A percentile compares a stretch with the other conserved stretches of the same genome.
These are phyloP conservation scores for Setophaga coronata DNA, from an alignment of 2,113 vertebrate genomes.

Conservation along the genomic window DNA sequence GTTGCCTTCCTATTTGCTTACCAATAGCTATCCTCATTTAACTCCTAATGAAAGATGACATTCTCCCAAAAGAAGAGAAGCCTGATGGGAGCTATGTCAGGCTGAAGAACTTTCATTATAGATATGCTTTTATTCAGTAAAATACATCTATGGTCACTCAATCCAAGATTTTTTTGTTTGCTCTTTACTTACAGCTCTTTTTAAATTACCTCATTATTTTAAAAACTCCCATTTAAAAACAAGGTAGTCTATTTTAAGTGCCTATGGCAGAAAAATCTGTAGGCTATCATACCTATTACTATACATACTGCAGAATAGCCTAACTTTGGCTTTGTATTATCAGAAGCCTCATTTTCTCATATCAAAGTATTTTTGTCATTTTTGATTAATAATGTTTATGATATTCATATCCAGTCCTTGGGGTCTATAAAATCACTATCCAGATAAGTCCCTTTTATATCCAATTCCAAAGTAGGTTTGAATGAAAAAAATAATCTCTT, in stretches of 20 bases:
- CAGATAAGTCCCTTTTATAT: background rate
- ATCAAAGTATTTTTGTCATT: background rate
- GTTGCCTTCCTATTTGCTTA: conserved; percentile 22
- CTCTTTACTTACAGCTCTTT: background rate
- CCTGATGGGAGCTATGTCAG: background rate
- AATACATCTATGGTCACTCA: background rate
- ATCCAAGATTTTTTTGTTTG: background rate
- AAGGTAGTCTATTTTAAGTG: background rate
- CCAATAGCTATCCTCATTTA: background rate
- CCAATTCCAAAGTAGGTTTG: background rate
- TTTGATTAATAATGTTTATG: background rate
- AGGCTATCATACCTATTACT: background rate
- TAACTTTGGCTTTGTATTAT: background rate
- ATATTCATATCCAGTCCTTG: background rate
- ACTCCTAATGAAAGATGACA: background rate
- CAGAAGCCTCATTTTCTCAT: background rate
- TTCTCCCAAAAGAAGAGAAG: background rate
- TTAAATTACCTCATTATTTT: background rate
- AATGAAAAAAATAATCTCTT: background rate
- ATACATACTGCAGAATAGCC: background rate
- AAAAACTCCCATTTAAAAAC: background rate
- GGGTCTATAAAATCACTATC: background rate
- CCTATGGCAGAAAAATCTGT: background rate
- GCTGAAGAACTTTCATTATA: background rate
- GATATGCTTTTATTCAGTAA: background rate